These are phyloP conservation scores for Nylanderia fulva DNA, from an alignment of 1,140 invertebrate species.

Conservation along the genomic window DNA sequence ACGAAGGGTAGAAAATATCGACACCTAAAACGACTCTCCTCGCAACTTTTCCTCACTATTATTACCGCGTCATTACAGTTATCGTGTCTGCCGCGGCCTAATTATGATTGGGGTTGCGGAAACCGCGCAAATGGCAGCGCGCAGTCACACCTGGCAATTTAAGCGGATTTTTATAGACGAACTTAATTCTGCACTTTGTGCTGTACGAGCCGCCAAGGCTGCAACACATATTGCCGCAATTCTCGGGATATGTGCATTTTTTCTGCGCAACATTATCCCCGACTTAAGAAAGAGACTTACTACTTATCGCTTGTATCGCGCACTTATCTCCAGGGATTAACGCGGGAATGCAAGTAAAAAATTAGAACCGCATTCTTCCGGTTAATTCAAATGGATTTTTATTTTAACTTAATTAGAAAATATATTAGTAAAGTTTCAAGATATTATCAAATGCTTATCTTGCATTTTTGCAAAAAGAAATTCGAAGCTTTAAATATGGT, in stretches of 20 bases:
- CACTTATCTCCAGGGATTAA: background rate
- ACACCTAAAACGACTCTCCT: constrained; percentile 9
- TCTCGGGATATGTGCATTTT: background rate
- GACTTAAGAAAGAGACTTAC: background rate
- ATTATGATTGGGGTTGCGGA: constrained; percentile 45
- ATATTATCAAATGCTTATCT: background rate
- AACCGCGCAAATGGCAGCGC: background rate
- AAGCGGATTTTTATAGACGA: constrained; percentile 33
- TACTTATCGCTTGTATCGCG: background rate
- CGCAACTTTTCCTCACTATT: constrained; percentile 25
- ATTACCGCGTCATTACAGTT: constrained; percentile 50
- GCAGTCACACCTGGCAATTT: constrained; percentile 13
- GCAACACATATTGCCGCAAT: background rate
- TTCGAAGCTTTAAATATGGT: background rate
- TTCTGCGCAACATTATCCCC: background rate
- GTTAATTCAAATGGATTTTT: background rate
- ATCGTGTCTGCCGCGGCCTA: constrained; percentile 10
- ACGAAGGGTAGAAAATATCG: constrained; percentile 18
- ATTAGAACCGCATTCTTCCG: background rate
- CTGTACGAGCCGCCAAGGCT: background rate
- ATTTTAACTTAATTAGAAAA: background rate
- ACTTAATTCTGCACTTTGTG: background rate
- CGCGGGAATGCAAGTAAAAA: background rate
- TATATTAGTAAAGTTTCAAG: background rate
- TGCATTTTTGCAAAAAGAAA: background rate